Evolutionary conservation across 2,888 invertebrate species (phyloP), one percentile per base, ranked within the genome.

Genomic region (Pristionchus maxplancki): DNA sequence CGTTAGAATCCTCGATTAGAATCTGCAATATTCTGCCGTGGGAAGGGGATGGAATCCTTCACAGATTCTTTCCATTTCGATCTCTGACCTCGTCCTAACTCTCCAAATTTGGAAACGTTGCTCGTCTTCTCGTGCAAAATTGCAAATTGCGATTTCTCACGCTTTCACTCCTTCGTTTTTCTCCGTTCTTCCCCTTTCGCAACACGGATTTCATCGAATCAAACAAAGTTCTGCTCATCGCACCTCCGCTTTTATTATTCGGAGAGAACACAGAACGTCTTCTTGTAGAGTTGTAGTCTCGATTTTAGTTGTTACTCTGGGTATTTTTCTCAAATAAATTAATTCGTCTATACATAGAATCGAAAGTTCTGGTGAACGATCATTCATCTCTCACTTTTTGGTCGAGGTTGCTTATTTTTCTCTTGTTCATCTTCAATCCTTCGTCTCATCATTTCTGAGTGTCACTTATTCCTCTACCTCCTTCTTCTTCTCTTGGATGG

Each of bases 381-480:
- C 24, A 40, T 5, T 20, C 20, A 64, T 40, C 24, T 71, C 40
- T 71, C 40, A 31, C 40, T 40, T 20, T 24, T 40, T 74, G 8
- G 24, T 74, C 74, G 37, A 40, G 37, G 40, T 40, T 74, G 74
- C 74, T 40, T 74, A 89, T 88, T 89, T 89, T 88, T 82, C 82
- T 89, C 88, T 89, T 89, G 88, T 89, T 58, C 84, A 85, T 78
- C 84, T 85, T 40, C n/a, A 31, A 15, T 40, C 31, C 28, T 31
- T 37, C 58, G 9, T 62, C 64, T 67, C 71, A 34, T 53, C 50
- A 37, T 88, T 58, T 40, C 88, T n/a, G 62, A 78, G 85, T 44
- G 84, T 67, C 67, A 50, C 71, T 67, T 62, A 37, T 87, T 86
- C 85, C 53, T 40, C 64, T 67, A 44, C 37, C 71, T 87, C 74